Conservation (phyloP, 2,888 invertebrate species). For the Pteria penguin region DNA sequence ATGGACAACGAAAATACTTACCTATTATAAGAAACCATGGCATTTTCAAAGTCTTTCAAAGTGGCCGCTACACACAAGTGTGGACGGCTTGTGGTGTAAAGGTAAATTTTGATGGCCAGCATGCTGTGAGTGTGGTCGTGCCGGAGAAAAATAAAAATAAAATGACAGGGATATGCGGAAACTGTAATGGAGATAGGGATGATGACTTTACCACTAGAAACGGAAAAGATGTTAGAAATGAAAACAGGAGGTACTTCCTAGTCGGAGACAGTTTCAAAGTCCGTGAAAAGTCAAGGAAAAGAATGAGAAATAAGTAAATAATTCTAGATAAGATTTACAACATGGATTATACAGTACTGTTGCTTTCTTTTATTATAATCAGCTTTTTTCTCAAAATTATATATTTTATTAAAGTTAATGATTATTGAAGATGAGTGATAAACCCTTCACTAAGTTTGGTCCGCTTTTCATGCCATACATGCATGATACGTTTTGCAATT, state of each 20-base stretch:
- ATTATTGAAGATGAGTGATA: too few relatives aligned
- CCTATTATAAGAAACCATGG: conserved; percentile 14
- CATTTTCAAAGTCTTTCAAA: conserved; percentile 27
- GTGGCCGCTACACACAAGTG: conserved; percentile 28
- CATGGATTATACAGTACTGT: too few relatives aligned
- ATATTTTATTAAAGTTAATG: too few relatives aligned
- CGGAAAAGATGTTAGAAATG: conserved; percentile 23
- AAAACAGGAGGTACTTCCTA: conserved; percentile 18
- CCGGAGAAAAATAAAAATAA: conserved; percentile 36
- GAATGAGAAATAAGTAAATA: too few relatives aligned
- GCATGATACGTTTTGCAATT: too few relatives aligned
- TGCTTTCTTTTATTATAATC: too few relatives aligned
- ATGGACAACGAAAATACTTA: conserved; percentile 17
- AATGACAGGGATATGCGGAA: conserved; percentile 59
- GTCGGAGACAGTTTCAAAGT: conserved; percentile 36
- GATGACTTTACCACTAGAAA: conserved; percentile 47
- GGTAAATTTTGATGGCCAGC: conserved; percentile 54
- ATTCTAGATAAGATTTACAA: too few relatives aligned
- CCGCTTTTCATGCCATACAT: too few relatives aligned
- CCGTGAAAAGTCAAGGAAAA: too few relatives aligned
- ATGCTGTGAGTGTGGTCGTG: conserved; percentile 47
- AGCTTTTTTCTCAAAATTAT: too few relatives aligned
- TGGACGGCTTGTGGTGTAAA: conserved; percentile 49
- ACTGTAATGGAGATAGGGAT: conserved; percentile 55
- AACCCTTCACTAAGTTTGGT: too few relatives aligned